Evolutionary conservation across 2,113 vertebrate genomes (phyloP).

Genomic region (Platichthys flesus): DNA sequence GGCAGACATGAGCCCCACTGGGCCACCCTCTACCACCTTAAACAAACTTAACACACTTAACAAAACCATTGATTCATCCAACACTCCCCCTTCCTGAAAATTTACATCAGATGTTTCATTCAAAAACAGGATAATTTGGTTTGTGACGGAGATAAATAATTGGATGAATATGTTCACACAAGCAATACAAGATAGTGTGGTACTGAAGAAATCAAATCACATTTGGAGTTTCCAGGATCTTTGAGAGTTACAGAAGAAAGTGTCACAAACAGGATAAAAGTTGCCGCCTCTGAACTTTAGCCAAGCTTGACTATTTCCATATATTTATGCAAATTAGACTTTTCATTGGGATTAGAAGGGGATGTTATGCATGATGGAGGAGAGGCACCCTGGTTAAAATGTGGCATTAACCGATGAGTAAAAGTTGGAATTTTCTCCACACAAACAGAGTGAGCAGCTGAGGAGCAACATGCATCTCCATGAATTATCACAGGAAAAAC

Average conservation of each 20-base stretch:
- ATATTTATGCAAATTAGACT: constrained; percentile 80
- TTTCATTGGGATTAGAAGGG: constrained; percentile 45
- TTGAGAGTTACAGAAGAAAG: not conserved
- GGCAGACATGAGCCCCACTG: constrained; percentile 47
- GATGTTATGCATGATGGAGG: no score
- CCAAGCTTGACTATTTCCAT: constrained; percentile 55
- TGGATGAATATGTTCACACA: not conserved
- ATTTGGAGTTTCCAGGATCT: not conserved
- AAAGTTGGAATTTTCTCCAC: not conserved
- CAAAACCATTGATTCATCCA: constrained; percentile 28
- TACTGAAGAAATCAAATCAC: not conserved
- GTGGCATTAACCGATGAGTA: not conserved
- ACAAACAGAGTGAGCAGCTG: not conserved
- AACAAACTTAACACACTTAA: constrained; percentile 58
- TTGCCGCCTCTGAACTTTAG: constrained; percentile 2
- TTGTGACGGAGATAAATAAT: no score
- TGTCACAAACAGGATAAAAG: not conserved
- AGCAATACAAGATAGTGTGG: not conserved
- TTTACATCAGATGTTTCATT: constrained; percentile 2
- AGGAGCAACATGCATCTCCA: not conserved
- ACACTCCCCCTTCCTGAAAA: constrained; percentile 1
- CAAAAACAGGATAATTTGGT: not conserved
- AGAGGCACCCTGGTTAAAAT: not conserved
- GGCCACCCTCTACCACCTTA: constrained; percentile 72
- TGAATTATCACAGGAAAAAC: not conserved